These are phyloP conservation scores for Ptyas mucosa DNA, from an alignment of 2,113 vertebrate species.

Conservation along the genomic window DNA sequence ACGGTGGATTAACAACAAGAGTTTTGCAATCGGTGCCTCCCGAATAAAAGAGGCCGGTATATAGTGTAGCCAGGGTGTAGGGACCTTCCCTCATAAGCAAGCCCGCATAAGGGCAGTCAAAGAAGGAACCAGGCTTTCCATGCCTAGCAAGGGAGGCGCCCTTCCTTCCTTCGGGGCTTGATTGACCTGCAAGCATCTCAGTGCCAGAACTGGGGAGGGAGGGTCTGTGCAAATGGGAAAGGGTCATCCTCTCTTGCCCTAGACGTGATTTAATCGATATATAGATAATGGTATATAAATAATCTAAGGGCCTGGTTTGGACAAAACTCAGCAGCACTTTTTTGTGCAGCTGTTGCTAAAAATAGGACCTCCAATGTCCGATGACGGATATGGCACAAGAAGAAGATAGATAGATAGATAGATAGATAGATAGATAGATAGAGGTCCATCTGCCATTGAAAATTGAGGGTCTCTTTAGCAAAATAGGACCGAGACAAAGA, in stretches of 20 bases:
- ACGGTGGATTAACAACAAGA: too few species aligned
- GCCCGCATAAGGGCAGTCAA: not conserved
- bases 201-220: not conserved
- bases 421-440: not conserved
- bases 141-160: not conserved
- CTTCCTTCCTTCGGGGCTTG: not conserved
- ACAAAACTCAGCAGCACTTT: too few species aligned
- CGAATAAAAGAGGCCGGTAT: too few species aligned
- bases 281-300: too few species aligned
- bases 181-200: not conserved
- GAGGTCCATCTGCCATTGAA: not conserved
- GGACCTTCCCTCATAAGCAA: fast-evolving
- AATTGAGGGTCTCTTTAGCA: not conserved
- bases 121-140: not conserved
- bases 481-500: not conserved
- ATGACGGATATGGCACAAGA: too few species aligned
- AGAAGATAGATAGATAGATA: not conserved
- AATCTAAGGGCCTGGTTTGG: too few species aligned
- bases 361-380: too few species aligned
- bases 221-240: not conserved
- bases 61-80: too few species aligned
- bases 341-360: too few species aligned
- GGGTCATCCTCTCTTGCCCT: not conserved
- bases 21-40: too few species aligned
- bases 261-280: not conserved